Percentiles rank a stretch among this genome's conserved stretches.
Evolutionary conservation across 2,797 vertebrate genomes (phyloP).

Genomic region (Huso huso): DNA sequence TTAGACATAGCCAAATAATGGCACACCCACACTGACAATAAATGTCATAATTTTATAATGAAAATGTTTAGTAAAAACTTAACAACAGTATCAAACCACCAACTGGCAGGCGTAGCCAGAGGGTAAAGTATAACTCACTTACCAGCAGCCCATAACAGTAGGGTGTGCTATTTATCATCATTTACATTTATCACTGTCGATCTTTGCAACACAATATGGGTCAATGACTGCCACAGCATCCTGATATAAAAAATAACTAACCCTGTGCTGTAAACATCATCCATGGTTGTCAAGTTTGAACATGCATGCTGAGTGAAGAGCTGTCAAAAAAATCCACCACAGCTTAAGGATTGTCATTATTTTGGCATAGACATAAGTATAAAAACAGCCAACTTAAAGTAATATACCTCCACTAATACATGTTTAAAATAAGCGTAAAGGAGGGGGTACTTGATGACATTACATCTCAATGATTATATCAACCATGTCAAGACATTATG

Average conservation of each 20-base stretch:
- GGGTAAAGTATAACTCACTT: neutral
- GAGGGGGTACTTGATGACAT: constrained; percentile 3
- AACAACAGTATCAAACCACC: too few species aligned
- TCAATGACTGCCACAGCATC: constrained; percentile 3
- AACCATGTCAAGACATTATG: too few species aligned
- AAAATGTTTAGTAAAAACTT: too few species aligned
- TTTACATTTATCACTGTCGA: constrained; percentile 14
- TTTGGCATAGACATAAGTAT: neutral
- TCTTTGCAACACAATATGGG: constrained; percentile 6
- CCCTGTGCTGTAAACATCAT: neutral
- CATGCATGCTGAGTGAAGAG: neutral
- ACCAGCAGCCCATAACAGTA: neutral
- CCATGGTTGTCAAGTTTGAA: neutral
- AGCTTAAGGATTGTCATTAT: neutral
- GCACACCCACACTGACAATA: too few species aligned
- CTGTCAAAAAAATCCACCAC: neutral
- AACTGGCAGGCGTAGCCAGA: too few species aligned
- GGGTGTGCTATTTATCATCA: constrained; percentile 1
- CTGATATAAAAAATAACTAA: neutral
- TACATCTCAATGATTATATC: neutral
- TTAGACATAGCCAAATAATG: too few species aligned
- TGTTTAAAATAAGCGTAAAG: neutral
- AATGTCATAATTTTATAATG: too few species aligned
- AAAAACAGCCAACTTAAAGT: neutral
- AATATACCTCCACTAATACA: neutral